Evolutionary conservation across 2,888 invertebrate species (phyloP), one percentile per base, ranked within the genome.

Genomic region (Leptura quadrifasciata): DNA sequence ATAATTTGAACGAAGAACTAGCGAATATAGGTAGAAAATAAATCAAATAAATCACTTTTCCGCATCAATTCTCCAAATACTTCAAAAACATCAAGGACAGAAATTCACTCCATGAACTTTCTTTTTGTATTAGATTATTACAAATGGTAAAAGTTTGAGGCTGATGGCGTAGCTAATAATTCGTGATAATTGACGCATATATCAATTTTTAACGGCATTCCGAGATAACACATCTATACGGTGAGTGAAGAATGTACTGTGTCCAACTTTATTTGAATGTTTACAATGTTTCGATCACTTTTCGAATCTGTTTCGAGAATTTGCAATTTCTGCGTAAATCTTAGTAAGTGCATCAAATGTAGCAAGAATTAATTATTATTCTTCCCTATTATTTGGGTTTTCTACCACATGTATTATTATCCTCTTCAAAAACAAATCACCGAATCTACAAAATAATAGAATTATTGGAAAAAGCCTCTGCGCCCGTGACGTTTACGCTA

Each of bases 11-110:
- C 1, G 20, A 57, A 57, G 21, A 20, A 57, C 57, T 57, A 57
- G 57, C 20, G 35, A 64, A 64, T 64, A 9, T 64, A 64, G 63
- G 63, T 64, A 35, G 63, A 3, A 35, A 39, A 64, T 64, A 64
- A 61, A 61, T 61, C 60, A 61, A 61, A 61, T 31, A 61, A 39
- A 64, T 39, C 39, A 47, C 20, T 64, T 64, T 64, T 64, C 63
- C 47, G 39, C 63, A 21, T 20, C 63, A 35, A 39, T 64, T 35
- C 63, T 39, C 35, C 63, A 39, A 39, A 64, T 61, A 64, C 47
- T 47, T 64, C 63, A 10, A 64, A 39, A 20, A 64, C 35, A 63
- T 18, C 57, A 57, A 35, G 63, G 63, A 20, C 31, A 63, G 63
- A 31, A 31, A 27, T 27, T 61, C 31, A 17, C 31, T 35, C 31